Evolutionary conservation across 2,888 invertebrate genomes (phyloP).

Genomic region (Elaeidobius kamerunicus): DNA sequence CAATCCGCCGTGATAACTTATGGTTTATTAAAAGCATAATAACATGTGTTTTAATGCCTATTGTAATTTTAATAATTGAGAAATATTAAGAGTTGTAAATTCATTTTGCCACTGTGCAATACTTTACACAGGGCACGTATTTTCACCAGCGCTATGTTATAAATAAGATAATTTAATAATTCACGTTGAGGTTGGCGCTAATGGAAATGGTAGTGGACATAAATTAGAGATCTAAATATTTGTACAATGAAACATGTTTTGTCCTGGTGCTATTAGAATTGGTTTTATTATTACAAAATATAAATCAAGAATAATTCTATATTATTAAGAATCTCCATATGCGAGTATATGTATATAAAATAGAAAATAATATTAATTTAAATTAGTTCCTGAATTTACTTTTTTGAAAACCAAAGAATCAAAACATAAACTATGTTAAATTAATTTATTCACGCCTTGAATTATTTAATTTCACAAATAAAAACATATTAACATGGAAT

Average conservation of each 20-base stretch:
- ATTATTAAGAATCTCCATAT: too few species aligned
- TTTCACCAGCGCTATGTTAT: constrained; percentile 28
- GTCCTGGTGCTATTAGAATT: not conserved
- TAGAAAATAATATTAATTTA: too few species aligned
- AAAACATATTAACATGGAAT: too few species aligned
- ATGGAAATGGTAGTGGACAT: constrained; percentile 20
- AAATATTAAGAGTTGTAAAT: constrained; percentile 45
- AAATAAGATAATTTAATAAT: constrained; percentile 33
- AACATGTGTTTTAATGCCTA: constrained; percentile 43
- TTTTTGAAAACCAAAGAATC: too few species aligned
- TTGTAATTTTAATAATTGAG: constrained; percentile 45
- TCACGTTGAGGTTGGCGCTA: constrained; percentile 20
- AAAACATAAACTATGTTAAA: too few species aligned
- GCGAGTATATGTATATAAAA: too few species aligned
- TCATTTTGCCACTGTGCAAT: constrained; percentile 34
- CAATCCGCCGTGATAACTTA: constrained; percentile 39
- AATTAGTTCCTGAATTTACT: too few species aligned
- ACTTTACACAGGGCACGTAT: constrained; percentile 27
- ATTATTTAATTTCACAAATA: too few species aligned
- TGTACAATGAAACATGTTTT: not conserved
- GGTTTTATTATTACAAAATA: too few species aligned
- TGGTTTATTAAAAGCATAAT: constrained; percentile 45
- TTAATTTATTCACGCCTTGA: too few species aligned
- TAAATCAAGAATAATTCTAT: too few species aligned
- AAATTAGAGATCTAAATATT: constrained; percentile 12